Evolutionary conservation across 2,888 invertebrate genomes (phyloP).

Genomic region (Prenolepis imparis): DNA sequence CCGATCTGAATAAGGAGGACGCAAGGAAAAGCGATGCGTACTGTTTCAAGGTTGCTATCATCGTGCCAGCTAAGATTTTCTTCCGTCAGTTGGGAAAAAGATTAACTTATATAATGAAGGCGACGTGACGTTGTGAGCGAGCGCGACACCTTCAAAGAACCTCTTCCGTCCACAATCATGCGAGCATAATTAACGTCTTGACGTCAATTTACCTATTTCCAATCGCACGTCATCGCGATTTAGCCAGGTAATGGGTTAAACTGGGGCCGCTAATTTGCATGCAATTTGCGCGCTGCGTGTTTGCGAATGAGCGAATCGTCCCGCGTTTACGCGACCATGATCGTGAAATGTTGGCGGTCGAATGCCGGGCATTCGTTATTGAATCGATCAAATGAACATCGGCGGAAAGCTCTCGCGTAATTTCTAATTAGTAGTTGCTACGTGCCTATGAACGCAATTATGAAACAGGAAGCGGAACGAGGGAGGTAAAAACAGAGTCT

Average conservation of each 20-base stretch:
- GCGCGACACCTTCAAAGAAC: slow-evolving; percentile 1
- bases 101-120: slow-evolving; percentile 21
- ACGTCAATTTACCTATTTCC: slow-evolving; percentile 45
- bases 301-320: slow-evolving; percentile 29
- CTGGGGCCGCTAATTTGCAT: slow-evolving; percentile 4
- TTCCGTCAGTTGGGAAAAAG: slow-evolving; percentile 6
- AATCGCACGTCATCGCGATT: slow-evolving; percentile 20
- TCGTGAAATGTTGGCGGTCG: slow-evolving; percentile 53
- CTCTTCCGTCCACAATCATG: not conserved
- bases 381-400: slow-evolving; percentile 49
- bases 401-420: slow-evolving; percentile 29
- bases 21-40: slow-evolving; percentile 28
- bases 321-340: slow-evolving; percentile 51
- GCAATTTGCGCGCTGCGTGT: slow-evolving; percentile 40
- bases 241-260: not conserved
- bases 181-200: slow-evolving; percentile 39
- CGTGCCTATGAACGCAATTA: slow-evolving; percentile 6
- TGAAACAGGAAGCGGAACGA: not conserved
- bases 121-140: not conserved
- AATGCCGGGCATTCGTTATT: slow-evolving; percentile 55
- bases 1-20: slow-evolving; percentile 26
- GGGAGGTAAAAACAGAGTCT: not conserved
- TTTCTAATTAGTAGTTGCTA: slow-evolving; percentile 43
- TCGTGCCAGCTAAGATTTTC: slow-evolving; percentile 1
- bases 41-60: slow-evolving; percentile 22